phyloP scores from a whole-genome alignment of 2,888 invertebrate species.

The Piscicola geometra region DNA sequence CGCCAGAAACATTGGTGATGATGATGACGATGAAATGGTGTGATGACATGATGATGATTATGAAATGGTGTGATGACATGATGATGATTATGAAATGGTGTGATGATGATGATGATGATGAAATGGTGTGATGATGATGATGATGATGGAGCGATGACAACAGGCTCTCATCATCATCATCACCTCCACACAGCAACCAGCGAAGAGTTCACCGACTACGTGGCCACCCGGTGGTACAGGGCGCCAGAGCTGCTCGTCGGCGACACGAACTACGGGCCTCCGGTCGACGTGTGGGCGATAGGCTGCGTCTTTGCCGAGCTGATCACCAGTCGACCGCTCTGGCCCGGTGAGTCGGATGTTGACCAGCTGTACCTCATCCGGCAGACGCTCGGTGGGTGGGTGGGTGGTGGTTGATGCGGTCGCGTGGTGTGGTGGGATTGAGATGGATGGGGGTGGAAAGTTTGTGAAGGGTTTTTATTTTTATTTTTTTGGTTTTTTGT shows the following conservation, averaged over 20 bases:
- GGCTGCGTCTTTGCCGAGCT: constrained; percentile 63
- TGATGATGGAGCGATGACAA: constrained; percentile 12
- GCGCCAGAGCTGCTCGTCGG: constrained; percentile 94
- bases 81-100: constrained; percentile 1
- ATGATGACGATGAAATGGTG: constrained; percentile 2
- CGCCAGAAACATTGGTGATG: constrained; percentile 76
- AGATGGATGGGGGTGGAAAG: no score
- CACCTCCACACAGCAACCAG: constrained; percentile 66
- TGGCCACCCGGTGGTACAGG: constrained; percentile 96
- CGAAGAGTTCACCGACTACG: constrained; percentile 97
- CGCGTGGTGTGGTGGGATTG: not conserved
- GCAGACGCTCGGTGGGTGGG: constrained; percentile 71
- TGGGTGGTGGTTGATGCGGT: not conserved
- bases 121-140: not conserved
- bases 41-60: constrained; percentile 7
- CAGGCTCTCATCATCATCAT: not conserved
- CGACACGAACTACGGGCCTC: constrained; percentile 69
- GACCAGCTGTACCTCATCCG: constrained; percentile 94
- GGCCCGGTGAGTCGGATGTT: constrained; percentile 98
- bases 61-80: not conserved
- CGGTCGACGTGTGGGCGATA: constrained; percentile 97
- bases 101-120: constrained; percentile 16
- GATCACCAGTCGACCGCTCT: constrained; percentile 59
- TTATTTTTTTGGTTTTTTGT: not conserved
- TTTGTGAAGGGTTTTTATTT: not conserved